Evolutionary conservation across 2,888 invertebrate genomes (phyloP).

Genomic region (Cyaniris semiargus): DNA sequence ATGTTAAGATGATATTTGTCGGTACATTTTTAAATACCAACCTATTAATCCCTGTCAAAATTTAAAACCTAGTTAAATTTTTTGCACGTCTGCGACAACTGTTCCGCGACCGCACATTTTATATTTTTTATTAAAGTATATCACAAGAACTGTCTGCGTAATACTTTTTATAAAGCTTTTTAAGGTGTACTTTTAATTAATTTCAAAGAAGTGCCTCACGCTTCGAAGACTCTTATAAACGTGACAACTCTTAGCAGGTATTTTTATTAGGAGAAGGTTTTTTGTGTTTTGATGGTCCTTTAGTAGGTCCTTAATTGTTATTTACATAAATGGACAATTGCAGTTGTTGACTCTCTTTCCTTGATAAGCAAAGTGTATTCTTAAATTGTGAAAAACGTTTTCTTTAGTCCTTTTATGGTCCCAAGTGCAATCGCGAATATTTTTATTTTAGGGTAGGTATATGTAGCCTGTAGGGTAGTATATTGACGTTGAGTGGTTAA

Average conservation of each 20-base stretch:
- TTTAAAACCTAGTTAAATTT: neutral
- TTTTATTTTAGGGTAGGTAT: too few relatives aligned
- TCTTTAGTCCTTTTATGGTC: too few relatives aligned
- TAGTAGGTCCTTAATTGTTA: too few relatives aligned
- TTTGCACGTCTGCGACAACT: constrained; percentile 2
- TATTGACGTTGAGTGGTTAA: too few relatives aligned
- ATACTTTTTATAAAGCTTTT: neutral
- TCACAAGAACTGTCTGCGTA: neutral
- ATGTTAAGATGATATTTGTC: neutral
- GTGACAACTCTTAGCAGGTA: neutral
- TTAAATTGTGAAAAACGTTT: too few relatives aligned
- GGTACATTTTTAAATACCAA: neutral
- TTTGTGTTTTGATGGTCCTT: neutral
- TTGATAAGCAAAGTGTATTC: too few relatives aligned
- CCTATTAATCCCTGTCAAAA: neutral
- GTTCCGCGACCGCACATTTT: neutral
- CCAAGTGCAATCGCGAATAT: too few relatives aligned
- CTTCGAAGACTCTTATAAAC: constrained; percentile 1
- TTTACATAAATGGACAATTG: neutral
- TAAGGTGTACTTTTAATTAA: constrained; percentile 11
- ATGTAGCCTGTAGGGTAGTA: too few relatives aligned
- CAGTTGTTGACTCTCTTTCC: too few relatives aligned
- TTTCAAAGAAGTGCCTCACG: neutral
- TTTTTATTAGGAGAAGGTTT: neutral
- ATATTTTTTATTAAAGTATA: neutral